Base-by-base conservation (phyloP, 2,797 vertebrate species). In the Neostethus bicornis region DNA sequence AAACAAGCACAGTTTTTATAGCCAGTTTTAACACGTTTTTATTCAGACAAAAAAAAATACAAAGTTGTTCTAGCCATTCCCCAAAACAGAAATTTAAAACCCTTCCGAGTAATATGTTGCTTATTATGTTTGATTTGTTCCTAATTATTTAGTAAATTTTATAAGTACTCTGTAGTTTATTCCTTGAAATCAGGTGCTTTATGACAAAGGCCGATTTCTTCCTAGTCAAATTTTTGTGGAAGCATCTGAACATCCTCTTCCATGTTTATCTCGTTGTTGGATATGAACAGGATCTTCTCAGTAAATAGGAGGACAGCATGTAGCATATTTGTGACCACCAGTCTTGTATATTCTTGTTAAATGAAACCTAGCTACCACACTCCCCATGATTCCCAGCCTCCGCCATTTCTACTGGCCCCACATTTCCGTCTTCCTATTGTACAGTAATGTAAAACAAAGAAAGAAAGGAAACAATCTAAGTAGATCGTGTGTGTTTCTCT, bases 361-460 rank as follows among this genome's bases (percentile, higher is more conserved):
- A 79, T 85, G 70, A 58, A 58, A 75, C 63, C 69, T 75, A 70
- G 68, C 70, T 45, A 37, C 63, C 62, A 52, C 59, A 60, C 59
- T 73, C 59, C 75, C 66, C 73, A 45, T 80, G 57, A 44, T 72
- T 50, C 76, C 73, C 68, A 63, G 39, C 70, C 70, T 44, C 80
- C 52, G 32, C 60, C 79, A 66, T 78, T 73, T 73, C 77, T 51
- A 58, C 78, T 73, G 75, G 64, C 73, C 76, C 73, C 51, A 54
- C 70, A 66, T 58, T 70, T 75, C 81, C 42, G n/a, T 68, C 69
- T 73, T 71, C 50, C 71, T 66, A 66, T 77, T 92, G 90, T 92
- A 91, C 82, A 92, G 87, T 83, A 80, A 87, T 91, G 84, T 91
- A 89, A 88, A 47, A 89, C 87, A 32, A 34, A 5, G 12, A 5